Percentiles rank a stretch among this genome's conserved stretches.
phyloP scores from a whole-genome alignment of 2,797 vertebrate species.

The Melanitta fusca region DNA sequence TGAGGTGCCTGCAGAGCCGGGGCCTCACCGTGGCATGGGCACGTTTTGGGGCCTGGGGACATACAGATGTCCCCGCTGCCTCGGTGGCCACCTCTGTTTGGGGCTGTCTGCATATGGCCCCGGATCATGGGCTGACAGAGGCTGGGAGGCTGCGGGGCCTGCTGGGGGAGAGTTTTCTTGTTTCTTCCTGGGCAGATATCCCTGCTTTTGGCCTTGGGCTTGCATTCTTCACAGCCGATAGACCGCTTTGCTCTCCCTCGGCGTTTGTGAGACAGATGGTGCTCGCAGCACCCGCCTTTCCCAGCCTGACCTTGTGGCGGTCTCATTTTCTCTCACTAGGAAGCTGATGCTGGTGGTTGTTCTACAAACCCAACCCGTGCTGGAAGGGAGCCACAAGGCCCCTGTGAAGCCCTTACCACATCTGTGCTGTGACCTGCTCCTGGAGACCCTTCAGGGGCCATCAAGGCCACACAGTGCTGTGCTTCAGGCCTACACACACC shows the following conservation, averaged over 20 bases:
- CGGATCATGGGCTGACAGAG: fast-evolving
- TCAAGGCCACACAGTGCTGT: fast-evolving
- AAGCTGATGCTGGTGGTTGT: background rate
- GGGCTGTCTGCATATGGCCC: fast-evolving
- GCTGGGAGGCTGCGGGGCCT: background rate
- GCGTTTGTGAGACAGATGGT: background rate
- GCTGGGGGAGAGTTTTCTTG: background rate
- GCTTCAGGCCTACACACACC: background rate
- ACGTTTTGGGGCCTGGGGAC: background rate
- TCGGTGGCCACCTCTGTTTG: fast-evolving
- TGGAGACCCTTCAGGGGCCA: background rate
- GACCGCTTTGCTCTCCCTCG: fast-evolving
- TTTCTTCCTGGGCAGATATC: background rate
- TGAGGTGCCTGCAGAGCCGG: background rate
- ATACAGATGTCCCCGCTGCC: fast-evolving
- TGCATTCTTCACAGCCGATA: background rate
- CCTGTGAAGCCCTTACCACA: background rate
- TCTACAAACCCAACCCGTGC: background rate
- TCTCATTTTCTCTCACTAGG: background rate
- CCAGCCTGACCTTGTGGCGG: background rate
- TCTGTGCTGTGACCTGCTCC: fast-evolving
- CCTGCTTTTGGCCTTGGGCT: background rate
- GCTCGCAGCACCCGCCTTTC: background rate
- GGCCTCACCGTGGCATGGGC: fast-evolving
- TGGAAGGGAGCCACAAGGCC: background rate